Evolutionary conservation across 2,888 invertebrate genomes (phyloP).

Genomic region (Drosophila atripex): DNA sequence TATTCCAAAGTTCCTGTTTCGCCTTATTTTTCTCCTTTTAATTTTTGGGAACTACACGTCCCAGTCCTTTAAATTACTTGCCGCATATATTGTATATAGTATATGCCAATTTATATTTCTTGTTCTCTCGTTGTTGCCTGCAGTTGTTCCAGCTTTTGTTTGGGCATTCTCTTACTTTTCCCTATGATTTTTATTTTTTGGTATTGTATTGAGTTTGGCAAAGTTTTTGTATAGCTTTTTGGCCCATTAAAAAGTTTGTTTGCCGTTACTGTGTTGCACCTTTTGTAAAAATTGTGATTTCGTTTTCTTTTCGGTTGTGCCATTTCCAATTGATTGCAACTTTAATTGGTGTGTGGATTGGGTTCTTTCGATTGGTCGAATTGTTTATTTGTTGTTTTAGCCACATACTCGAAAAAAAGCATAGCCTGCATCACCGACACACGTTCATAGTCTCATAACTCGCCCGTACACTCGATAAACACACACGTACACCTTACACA

Average conservation of each 20-base stretch:
- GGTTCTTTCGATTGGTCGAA: conserved; percentile 41
- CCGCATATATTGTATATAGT: conserved; percentile 13
- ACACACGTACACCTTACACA: conserved; percentile 11
- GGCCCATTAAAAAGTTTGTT: conserved; percentile 34
- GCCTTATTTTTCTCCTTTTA: conserved; percentile 22
- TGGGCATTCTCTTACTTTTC: conserved; percentile 18
- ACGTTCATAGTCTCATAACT: conserved; percentile 27
- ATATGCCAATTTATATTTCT: conserved; percentile 30
- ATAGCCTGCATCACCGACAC: conserved; percentile 38
- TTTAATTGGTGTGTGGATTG: conserved; percentile 76
- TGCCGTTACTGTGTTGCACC: conserved; percentile 49
- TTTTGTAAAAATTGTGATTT: conserved; percentile 44
- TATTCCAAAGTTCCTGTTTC: conserved; percentile 22
- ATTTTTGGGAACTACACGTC: background rate
- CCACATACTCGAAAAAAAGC: conserved; percentile 42
- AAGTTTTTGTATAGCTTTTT: conserved; percentile 32
- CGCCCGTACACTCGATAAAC: conserved; percentile 4
- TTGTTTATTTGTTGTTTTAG: conserved; percentile 41
- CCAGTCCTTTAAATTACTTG: conserved; percentile 26
- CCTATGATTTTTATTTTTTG: background rate
- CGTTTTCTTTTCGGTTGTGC: conserved; percentile 46
- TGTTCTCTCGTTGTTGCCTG: conserved; percentile 47
- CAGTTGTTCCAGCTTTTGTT: conserved; percentile 25
- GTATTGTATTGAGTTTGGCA: conserved; percentile 17
- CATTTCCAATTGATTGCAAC: conserved; percentile 56